Evolutionary conservation across 1,140 invertebrate genomes (phyloP).

Genomic region (Coenobita brevimanus): DNA sequence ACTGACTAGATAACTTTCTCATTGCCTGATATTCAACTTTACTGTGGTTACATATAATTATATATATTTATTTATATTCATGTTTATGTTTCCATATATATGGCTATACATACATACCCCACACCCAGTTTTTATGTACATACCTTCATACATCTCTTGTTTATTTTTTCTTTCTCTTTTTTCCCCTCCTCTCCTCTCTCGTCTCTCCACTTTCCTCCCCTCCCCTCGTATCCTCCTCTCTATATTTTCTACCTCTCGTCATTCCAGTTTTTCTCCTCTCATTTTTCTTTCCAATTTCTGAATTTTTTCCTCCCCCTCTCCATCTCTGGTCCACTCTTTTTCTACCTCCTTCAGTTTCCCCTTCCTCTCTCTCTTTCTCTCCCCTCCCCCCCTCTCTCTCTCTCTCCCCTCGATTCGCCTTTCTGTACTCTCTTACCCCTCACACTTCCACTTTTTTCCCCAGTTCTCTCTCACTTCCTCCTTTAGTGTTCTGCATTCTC

Average conservation of each 20-base stretch:
- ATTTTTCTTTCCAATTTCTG: too few relatives aligned
- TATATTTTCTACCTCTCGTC: neutral
- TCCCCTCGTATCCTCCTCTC: neutral
- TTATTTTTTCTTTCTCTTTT: too few relatives aligned
- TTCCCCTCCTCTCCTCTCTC: neutral
- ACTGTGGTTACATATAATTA: too few relatives aligned
- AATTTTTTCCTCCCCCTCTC: neutral
- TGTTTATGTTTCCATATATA: too few relatives aligned
- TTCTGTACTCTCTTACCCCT: neutral
- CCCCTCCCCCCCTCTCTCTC: neutral
- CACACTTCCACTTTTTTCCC: neutral
- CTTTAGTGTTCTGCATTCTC: neutral
- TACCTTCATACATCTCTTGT: too few relatives aligned
- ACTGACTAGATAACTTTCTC: too few relatives aligned
- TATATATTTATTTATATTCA: too few relatives aligned
- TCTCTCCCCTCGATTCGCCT: neutral
- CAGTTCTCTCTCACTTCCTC: neutral
- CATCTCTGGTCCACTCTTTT: conserved; percentile 9
- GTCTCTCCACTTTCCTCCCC: neutral
- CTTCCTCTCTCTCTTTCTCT: neutral
- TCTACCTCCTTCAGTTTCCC: conserved; percentile 13
- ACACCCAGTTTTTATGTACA: too few relatives aligned
- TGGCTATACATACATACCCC: too few relatives aligned
- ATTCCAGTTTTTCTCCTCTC: neutral
- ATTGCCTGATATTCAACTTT: too few relatives aligned